phyloP scores from a whole-genome alignment of 2,113 vertebrate genomes.

The Peromyscus polionotus region DNA sequence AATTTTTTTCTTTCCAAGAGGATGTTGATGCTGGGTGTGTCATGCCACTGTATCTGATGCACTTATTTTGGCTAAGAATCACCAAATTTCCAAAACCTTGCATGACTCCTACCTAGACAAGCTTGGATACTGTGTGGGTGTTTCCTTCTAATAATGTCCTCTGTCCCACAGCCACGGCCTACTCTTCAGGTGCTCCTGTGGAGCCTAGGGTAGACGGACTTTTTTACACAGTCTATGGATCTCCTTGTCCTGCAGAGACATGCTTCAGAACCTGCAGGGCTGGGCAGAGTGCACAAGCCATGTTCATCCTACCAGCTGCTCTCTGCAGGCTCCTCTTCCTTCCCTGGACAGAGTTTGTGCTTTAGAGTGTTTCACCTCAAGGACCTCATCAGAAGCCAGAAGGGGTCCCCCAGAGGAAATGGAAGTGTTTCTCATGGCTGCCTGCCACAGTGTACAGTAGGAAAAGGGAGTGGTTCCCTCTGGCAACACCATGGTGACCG shows the following conservation, averaged over 20 bases:
- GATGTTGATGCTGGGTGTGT: constrained; percentile 63
- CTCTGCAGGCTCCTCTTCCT: constrained; percentile 63
- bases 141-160: neutral
- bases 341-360: constrained; percentile 72
- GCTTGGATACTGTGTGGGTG: neutral
- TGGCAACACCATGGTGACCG: neutral
- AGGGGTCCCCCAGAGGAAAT: constrained; percentile 72
- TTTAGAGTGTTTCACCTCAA: constrained; percentile 73
- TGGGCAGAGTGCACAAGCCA: constrained; percentile 51
- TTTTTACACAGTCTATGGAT: neutral
- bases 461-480: constrained; percentile 41
- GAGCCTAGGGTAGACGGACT: neutral
- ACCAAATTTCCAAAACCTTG: constrained; percentile 44
- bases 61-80: constrained; percentile 67
- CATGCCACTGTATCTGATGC: constrained; percentile 64
- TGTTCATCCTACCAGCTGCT: constrained; percentile 60
- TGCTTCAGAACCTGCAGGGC: constrained; percentile 64
- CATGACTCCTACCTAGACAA: constrained; percentile 41
- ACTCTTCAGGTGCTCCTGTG: neutral
- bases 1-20: constrained; percentile 64
- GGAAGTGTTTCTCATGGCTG: constrained; percentile 73
- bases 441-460: neutral
- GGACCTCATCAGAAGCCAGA: constrained; percentile 35
- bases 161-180: accelerated
- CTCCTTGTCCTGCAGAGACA: constrained; percentile 24